phyloP scores from a whole-genome alignment of 2,797 vertebrate species.

The Clarias fuscus region DNA sequence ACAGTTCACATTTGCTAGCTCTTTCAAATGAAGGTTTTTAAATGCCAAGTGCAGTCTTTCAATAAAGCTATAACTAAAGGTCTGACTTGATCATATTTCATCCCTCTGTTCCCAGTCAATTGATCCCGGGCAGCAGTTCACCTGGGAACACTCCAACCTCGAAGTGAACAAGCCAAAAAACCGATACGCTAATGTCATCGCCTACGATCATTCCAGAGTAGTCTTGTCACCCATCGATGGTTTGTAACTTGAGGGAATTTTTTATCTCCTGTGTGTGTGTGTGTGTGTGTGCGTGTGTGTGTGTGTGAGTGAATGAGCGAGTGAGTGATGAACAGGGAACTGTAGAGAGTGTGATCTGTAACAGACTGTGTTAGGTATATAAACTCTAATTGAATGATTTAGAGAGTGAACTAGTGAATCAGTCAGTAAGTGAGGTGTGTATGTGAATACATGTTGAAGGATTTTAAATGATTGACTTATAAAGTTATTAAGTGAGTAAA shows the following conservation, averaged over 20 bases:
- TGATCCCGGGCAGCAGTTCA: slow-evolving; percentile 95
- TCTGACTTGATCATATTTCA: slow-evolving; percentile 22
- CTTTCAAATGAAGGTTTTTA: background rate
- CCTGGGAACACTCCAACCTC: slow-evolving; percentile 96
- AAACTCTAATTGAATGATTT: background rate
- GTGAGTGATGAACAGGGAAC: slow-evolving; percentile 2
- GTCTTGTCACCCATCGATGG: slow-evolving; percentile 89
- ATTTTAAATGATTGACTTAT: background rate
- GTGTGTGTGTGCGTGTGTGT: background rate
- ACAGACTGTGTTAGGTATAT: slow-evolving; percentile 2
- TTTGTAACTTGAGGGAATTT: slow-evolving; percentile 65
- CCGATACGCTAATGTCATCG: slow-evolving; percentile 96
- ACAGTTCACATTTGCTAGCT: no score
- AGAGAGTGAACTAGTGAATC: background rate
- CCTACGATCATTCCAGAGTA: slow-evolving; percentile 95
- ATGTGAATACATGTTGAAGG: background rate
- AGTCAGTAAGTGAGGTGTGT: background rate
- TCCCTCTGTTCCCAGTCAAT: slow-evolving; percentile 77
- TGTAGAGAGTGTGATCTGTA: background rate
- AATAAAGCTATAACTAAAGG: background rate
- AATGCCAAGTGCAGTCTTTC: slow-evolving; percentile 8
- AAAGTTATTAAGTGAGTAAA: background rate
- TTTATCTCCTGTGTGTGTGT: background rate
- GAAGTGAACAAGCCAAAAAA: slow-evolving; percentile 99
- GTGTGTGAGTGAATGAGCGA: background rate